A percentile compares a stretch with the other conserved stretches of the same genome.
Evolutionary conservation across 2,888 invertebrate species (phyloP).

Genomic region (Eupithecia tripunctaria): DNA sequence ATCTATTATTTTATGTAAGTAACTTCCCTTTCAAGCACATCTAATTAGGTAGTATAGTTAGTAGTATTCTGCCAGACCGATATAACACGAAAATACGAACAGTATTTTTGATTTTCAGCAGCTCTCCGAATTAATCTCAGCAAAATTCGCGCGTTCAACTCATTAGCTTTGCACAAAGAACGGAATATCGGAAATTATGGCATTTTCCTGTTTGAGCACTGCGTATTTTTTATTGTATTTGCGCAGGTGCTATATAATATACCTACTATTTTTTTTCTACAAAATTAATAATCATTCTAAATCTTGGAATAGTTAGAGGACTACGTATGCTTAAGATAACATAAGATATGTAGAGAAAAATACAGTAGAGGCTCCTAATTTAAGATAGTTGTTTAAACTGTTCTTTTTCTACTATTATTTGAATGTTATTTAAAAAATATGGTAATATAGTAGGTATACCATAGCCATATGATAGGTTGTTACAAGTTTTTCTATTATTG

Average conservation of each 20-base stretch:
- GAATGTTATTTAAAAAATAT: too few species aligned
- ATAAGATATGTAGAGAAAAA: too few species aligned
- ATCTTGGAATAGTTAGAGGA: background rate
- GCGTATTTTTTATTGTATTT: slow-evolving; percentile 3
- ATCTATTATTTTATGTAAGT: too few species aligned
- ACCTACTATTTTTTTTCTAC: slow-evolving; percentile 1
- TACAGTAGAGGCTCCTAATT: too few species aligned
- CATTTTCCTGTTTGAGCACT: slow-evolving; percentile 6
- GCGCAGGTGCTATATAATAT: background rate
- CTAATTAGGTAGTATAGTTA: background rate
- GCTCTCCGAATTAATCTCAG: slow-evolving; percentile 18
- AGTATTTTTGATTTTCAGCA: slow-evolving; percentile 3
- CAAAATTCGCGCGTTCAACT: slow-evolving; percentile 14
- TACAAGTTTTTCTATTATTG: too few species aligned
- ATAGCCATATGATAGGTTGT: background rate
- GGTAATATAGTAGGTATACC: too few species aligned
- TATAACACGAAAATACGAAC: background rate
- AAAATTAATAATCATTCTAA: background rate
- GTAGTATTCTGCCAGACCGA: background rate
- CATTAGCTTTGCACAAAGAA: slow-evolving; percentile 31
- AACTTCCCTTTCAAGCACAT: background rate
- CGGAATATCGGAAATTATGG: slow-evolving; percentile 21
- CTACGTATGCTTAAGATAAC: too few species aligned
- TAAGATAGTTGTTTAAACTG: too few species aligned
- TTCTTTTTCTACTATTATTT: too few species aligned